These are phyloP conservation scores for Clarias magur DNA, from an alignment of 2,113 vertebrate species.

Conservation along the genomic window DNA sequence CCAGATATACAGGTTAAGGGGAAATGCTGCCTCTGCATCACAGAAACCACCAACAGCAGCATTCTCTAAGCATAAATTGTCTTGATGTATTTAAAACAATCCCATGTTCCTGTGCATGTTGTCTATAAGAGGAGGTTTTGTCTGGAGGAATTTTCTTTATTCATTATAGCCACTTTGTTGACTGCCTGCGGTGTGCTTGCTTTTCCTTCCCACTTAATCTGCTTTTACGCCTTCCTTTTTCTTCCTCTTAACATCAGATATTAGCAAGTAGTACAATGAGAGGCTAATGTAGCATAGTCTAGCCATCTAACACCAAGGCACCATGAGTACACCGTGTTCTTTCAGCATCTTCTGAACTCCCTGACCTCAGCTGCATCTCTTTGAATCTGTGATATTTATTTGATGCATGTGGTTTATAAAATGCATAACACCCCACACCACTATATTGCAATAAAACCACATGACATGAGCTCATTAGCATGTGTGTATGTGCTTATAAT, in stretches of 20 bases:
- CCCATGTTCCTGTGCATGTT: conserved; percentile 22
- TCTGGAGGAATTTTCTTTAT: background rate
- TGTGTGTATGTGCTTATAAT: background rate
- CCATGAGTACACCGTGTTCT: background rate
- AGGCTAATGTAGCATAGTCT: background rate
- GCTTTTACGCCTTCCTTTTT: background rate
- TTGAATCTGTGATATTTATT: background rate
- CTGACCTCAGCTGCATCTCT: background rate
- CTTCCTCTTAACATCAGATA: background rate
- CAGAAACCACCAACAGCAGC: background rate
- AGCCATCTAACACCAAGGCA: background rate
- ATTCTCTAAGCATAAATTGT: no score
- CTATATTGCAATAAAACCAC: background rate
- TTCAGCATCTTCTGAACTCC: background rate
- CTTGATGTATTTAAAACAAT: background rate
- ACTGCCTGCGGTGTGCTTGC: background rate
- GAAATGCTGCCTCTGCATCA: no score
- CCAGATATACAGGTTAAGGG: background rate
- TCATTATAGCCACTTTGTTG: background rate
- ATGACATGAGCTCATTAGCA: background rate
- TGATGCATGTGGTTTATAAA: background rate
- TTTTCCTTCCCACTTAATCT: background rate
- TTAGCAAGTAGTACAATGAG: background rate
- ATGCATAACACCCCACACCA: background rate
- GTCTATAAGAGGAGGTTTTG: background rate